Evolutionary conservation across 2,113 vertebrate genomes (phyloP).

Genomic region (Oncorhynchus mykiss): DNA sequence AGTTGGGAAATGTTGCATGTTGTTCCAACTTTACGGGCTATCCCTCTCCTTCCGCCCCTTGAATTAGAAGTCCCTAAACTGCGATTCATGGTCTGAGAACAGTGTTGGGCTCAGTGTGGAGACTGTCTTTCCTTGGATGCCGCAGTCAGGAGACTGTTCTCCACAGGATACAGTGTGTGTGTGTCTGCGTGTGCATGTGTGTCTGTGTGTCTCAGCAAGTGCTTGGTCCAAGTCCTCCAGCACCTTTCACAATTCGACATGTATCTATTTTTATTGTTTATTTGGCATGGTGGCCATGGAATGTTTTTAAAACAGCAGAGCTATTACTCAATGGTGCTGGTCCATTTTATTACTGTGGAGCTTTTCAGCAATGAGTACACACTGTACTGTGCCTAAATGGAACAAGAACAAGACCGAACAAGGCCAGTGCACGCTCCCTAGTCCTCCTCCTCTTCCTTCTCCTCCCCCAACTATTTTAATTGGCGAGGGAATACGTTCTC

Average conservation of each 20-base stretch:
- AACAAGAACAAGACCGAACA: conserved; percentile 1
- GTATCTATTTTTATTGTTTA: background rate
- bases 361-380: conserved; percentile 4
- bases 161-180: background rate
- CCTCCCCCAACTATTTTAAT: background rate
- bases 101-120: background rate
- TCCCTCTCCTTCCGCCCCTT: background rate
- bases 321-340: background rate
- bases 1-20: too few species aligned
- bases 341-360: background rate
- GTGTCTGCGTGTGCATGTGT: too few species aligned
- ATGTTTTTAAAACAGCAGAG: background rate
- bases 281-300: background rate
- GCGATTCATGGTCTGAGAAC: background rate
- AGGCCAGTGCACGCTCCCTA: background rate
- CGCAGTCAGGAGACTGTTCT: background rate
- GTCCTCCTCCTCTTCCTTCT: background rate
- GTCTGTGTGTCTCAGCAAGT: background rate
- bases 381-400: background rate
- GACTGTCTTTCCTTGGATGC: background rate
- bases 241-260: background rate
- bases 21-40: too few species aligned
- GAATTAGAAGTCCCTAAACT: background rate
- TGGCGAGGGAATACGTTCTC: background rate
- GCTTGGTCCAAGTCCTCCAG: background rate